Evolutionary conservation across 2,888 invertebrate genomes (phyloP), one percentile per base, ranked within the genome.

Genomic region (Pyrgus malvae): DNA sequence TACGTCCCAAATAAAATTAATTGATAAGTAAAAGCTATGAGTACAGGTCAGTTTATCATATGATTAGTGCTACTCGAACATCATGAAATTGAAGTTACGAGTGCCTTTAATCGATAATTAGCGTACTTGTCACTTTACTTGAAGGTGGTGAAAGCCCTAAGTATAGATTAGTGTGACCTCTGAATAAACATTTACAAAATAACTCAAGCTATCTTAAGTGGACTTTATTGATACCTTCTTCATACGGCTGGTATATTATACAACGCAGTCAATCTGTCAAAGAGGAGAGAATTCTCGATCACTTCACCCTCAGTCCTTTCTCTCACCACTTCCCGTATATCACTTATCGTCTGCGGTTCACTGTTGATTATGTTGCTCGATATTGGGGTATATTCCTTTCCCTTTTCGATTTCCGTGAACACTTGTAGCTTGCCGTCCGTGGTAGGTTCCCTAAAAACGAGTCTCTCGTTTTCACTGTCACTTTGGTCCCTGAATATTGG

Each of bases 401-500:
- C 62, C 33, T 80, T 84, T 45, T 85, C 86, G 0, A 86, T 65
- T 14, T 86, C 81, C 0, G 83, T 84, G 57, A 72, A 87, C 1
- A 85, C 76, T 12, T 83, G 83, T 64, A 88, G 64, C 46, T 86
- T 87, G 0, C 87, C 88, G 42, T 88, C 88, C 0, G 85, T 83
- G 45, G 78, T 82, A 4, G 19, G 14, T 5, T 78, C 80, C 0
- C 63, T 62, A 12, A 63, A 72, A 0, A 63, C 64, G 0, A 63
- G 11, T 21, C 73, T 75, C 0, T 75, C 74, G 0, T 59, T 56
- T 2, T 64, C 58, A 0, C 63, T 69, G 2, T 55, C 48, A 3
- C 64, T 12, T 19, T 63, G 67, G 17, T 61, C 61, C 31, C 70
- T 67, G 17, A 69, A 72, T 29, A 79, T 69, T 0, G 81, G 75